Conservation (phyloP, 2,888 invertebrate species). For the Thera obeliscata region DNA sequence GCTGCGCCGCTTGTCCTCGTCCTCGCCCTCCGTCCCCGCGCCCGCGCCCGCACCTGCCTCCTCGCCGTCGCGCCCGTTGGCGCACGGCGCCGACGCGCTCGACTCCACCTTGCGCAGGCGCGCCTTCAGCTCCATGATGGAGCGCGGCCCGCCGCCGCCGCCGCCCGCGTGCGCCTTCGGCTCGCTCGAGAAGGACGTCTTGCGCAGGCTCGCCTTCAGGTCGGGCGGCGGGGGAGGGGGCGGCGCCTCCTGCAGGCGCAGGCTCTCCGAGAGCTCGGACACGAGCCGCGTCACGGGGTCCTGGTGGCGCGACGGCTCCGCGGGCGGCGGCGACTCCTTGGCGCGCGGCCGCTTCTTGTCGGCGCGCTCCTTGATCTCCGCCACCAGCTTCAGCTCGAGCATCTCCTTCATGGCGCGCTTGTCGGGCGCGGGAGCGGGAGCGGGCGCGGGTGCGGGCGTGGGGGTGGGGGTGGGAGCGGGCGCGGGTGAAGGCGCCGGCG, state of each 20-base stretch:
- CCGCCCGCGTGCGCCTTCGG: slow-evolving; percentile 84
- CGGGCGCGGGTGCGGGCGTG: slow-evolving; percentile 67
- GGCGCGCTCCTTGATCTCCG: slow-evolving; percentile 92
- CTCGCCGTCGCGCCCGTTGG: slow-evolving; percentile 63
- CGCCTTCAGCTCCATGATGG: slow-evolving; percentile 93
- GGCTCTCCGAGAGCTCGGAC: slow-evolving; percentile 93
- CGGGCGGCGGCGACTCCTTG: slow-evolving; percentile 80
- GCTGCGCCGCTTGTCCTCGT: slow-evolving; percentile 94
- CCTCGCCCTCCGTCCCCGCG: slow-evolving; percentile 75
- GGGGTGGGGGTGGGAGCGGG: slow-evolving; percentile 82
- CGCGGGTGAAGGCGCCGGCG: slow-evolving; percentile 83
- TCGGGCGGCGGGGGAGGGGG: too few species aligned
- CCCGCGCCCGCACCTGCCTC: slow-evolving; percentile 72
- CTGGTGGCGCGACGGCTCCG: slow-evolving; percentile 59
- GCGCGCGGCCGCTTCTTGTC: slow-evolving; percentile 85
- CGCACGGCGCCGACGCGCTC: slow-evolving; percentile 59
- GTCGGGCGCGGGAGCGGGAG: slow-evolving; percentile 76
- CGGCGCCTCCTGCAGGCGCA: slow-evolving; percentile 82
- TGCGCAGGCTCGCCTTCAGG: slow-evolving; percentile 33
- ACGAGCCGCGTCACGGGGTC: slow-evolving; percentile 77
- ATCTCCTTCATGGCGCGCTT: slow-evolving; percentile 90
- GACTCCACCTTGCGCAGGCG: slow-evolving; percentile 91
- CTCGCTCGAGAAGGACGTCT: slow-evolving; percentile 69
- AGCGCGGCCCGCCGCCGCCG: slow-evolving; percentile 65
- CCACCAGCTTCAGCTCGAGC: slow-evolving; percentile 91